Conservation (phyloP, 2,113 vertebrate species). For the Hemibagrus wyckioides region DNA sequence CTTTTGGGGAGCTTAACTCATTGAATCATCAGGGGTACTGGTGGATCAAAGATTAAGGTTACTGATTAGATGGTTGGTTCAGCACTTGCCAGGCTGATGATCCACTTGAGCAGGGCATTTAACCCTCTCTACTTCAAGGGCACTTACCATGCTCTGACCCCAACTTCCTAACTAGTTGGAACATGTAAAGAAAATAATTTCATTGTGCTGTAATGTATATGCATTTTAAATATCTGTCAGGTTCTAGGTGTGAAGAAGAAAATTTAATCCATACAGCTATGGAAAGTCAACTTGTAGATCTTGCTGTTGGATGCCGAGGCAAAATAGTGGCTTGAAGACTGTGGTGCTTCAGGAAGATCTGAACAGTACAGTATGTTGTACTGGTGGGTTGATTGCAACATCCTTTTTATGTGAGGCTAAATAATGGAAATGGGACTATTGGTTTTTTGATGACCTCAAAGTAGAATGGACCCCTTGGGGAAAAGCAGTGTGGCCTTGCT, state of each 20-base stretch:
- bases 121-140: no score
- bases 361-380: neutral
- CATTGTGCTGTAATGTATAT: neutral
- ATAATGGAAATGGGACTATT: neutral
- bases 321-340: neutral
- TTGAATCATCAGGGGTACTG: neutral
- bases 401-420: neutral
- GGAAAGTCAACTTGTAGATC: neutral
- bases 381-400: neutral
- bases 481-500: neutral
- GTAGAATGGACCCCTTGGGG: neutral
- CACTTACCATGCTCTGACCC: no score
- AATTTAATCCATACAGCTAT: neutral
- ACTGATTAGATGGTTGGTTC: no score
- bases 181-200: no score
- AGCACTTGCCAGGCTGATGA: no score
- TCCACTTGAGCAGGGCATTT: no score
- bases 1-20: neutral
- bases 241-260: neutral
- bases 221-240: neutral
- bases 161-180: no score
- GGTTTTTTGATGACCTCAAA: neutral
- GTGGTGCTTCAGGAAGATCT: neutral
- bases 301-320: neutral
- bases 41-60: no score